Conservation (phyloP, 2,797 vertebrate species). For the Austrolebias charrua region DNA sequence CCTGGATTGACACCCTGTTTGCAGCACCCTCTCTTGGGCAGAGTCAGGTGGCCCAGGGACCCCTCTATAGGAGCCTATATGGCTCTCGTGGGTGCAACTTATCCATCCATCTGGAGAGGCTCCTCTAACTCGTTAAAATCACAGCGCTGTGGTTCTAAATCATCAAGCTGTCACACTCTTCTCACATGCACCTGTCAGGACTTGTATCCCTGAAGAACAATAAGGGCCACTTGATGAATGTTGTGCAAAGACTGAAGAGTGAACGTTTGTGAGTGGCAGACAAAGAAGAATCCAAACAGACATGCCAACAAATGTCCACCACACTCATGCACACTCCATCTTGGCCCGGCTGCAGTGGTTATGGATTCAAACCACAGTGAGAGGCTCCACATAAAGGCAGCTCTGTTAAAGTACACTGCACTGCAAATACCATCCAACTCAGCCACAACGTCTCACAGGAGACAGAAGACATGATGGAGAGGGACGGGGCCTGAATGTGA, state of each 20-base stretch:
- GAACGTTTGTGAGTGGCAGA: slow-evolving; percentile 32
- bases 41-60: slow-evolving; percentile 47
- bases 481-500: slow-evolving; percentile 14
- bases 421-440: slow-evolving; percentile 40
- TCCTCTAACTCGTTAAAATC: slow-evolving; percentile 68
- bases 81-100: slow-evolving; percentile 70
- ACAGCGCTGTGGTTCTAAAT: slow-evolving; percentile 62
- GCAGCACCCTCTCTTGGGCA: slow-evolving; percentile 40
- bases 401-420: slow-evolving; percentile 51
- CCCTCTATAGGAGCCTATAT: slow-evolving; percentile 50
- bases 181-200: slow-evolving; percentile 71
- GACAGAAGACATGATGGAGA: slow-evolving; percentile 15
- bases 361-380: slow-evolving; percentile 49
- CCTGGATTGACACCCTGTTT: slow-evolving; percentile 32
- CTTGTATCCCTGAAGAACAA: slow-evolving; percentile 67
- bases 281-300: slow-evolving; percentile 39
- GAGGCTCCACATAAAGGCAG: slow-evolving; percentile 56
- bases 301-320: slow-evolving; percentile 19
- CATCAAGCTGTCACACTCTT: slow-evolving; percentile 63
- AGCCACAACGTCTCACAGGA: slow-evolving; percentile 22
- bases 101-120: slow-evolving; percentile 55
- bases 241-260: slow-evolving; percentile 36
- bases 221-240: slow-evolving; percentile 62
- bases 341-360: slow-evolving; percentile 50
- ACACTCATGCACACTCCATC: slow-evolving; percentile 31